Percentiles rank a stretch among this genome's conserved stretches.
phyloP scores from a whole-genome alignment of 2,113 vertebrate genomes.

The Alouatta palliata region DNA sequence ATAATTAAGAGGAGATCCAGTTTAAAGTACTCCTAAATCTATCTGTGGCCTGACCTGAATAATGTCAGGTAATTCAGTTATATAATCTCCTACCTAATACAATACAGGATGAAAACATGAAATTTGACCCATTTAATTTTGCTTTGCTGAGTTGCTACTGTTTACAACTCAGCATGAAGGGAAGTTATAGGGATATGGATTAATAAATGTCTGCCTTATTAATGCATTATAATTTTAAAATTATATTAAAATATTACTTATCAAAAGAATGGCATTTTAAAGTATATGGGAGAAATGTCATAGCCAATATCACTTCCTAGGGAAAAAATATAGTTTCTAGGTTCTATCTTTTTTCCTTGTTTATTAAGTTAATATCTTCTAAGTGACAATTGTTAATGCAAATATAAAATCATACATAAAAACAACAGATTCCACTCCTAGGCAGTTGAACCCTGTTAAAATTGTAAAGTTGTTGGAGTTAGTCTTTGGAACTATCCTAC shows the following conservation, averaged over 20 bases:
- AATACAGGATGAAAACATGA: conserved; percentile 38
- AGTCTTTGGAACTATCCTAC: neutral
- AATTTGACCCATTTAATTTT: conserved; percentile 47
- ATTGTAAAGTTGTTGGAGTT: neutral
- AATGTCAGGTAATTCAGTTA: conserved; percentile 43
- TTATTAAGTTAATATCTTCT: neutral
- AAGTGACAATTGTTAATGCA: neutral
- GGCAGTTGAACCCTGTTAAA: neutral
- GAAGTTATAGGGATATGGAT: neutral
- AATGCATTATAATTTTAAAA: neutral
- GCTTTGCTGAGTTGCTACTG: neutral
- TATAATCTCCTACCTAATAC: conserved; percentile 27
- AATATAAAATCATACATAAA: neutral
- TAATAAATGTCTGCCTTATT: conserved; percentile 18
- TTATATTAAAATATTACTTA: neutral
- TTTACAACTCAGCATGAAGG: neutral
- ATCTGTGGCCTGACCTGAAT: neutral
- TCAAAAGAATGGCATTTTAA: conserved; percentile 6
- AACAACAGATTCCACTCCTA: neutral
- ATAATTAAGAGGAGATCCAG: conserved; percentile 51
- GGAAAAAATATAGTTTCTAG: neutral
- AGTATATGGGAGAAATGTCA: neutral
- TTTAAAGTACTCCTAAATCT: conserved; percentile 45
- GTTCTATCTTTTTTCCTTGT: neutral
- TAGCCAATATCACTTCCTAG: neutral